Base-by-base conservation (phyloP, 2,113 vertebrate species). In the Misgurnus anguillicaudatus region DNA sequence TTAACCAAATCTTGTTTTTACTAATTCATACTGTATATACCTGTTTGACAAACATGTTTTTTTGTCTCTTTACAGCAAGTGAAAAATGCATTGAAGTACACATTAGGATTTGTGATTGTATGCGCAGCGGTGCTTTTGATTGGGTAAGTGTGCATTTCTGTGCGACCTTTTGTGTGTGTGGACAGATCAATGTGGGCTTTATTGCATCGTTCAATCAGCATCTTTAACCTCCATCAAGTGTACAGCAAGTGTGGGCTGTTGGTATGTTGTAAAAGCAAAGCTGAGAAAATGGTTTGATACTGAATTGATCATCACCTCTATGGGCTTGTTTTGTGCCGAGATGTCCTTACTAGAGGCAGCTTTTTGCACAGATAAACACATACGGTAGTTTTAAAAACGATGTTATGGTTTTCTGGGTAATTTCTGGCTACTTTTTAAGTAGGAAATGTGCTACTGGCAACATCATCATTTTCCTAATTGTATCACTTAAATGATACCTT, bases 21-120 rank as follows among this genome's bases (percentile, higher is more conserved):
- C 51, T 17, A 5, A 55, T 17, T 9, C 4, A 82, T 81, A 80
- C 78, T 64, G 47, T 10, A 48, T 38, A 41, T 36, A 75, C n/a
- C n/a, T 14, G 19, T 47, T 58, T 74, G 71, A 61, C 61, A 61
- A 61, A 61, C 57, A 9, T 64, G 60, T 51, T 75, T 83, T 83
- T 87, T 53, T 87, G 74, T 87, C 80, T 86, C 71, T 88, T 91
- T 93, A 72, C 87, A 98, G 97, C 96, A 98, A 94, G 92, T 97
- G 87, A 96, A 96, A 92, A 96, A 92, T 9, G 96, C 96, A 61
- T 83, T 97, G 85, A 99, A 93, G 84, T 99, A 98, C 85, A 98
- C 97, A 41, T 58, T 95, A 89, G 97, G 94, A 87, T 98, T 98
- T 85, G 86, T 89, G 86, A 86, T 95, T 62, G 82, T 98, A 87